Evolutionary conservation across 2,113 vertebrate genomes (phyloP).

Genomic region (Eulemur macaco): DNA sequence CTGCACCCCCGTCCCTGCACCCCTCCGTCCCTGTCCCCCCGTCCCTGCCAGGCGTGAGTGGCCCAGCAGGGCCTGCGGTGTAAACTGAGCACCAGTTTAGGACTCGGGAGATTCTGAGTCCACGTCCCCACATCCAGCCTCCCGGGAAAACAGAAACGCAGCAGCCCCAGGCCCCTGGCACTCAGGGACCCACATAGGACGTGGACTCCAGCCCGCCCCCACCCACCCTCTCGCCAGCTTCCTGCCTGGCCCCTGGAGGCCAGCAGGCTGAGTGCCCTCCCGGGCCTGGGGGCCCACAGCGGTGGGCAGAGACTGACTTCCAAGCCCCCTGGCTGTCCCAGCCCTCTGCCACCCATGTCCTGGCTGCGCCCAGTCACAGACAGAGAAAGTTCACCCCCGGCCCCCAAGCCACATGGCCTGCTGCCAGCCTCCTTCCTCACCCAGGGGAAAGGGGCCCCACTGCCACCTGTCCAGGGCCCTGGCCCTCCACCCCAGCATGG

Average conservation of each 20-base stretch:
- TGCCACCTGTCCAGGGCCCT: neutral
- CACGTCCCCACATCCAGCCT: rapidly evolving
- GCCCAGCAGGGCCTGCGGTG: rapidly evolving
- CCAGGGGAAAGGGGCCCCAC: no score
- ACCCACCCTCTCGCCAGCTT: no score
- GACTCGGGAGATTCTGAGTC: neutral
- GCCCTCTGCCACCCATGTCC: rapidly evolving
- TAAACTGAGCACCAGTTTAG: neutral
- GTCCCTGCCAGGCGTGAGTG: no score
- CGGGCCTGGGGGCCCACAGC: neutral
- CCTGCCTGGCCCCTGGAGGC: neutral
- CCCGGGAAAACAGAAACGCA: rapidly evolving
- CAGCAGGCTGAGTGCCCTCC: neutral
- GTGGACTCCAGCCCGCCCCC: neutral
- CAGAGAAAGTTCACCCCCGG: neutral
- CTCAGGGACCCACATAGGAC: no score
- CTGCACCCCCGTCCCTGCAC: no score
- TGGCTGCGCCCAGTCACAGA: neutral
- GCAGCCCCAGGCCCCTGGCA: neutral
- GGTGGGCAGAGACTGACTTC: rapidly evolving
- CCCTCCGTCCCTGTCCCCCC: no score
- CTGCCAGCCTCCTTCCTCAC: neutral
- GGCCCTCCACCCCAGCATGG: no score
- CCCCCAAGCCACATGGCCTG: neutral
- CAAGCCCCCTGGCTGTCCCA: rapidly evolving